phyloP scores from a whole-genome alignment of 2,797 vertebrate genomes.

The Chelmon rostratus region DNA sequence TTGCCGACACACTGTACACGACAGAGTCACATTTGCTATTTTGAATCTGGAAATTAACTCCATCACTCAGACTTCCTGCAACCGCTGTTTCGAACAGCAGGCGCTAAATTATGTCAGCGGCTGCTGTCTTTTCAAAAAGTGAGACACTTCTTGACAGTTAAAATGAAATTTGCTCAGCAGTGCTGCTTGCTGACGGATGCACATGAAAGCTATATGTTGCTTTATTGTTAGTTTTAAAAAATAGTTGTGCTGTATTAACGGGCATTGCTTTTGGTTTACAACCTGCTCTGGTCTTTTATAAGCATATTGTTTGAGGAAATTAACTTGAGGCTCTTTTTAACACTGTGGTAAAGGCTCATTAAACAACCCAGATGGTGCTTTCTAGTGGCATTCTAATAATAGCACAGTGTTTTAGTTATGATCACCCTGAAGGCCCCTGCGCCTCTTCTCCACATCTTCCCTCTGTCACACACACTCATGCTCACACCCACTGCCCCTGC shows the following conservation, averaged over 20 bases:
- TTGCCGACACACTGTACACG: not conserved
- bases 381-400: constrained; percentile 82
- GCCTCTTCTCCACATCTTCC: constrained; percentile 63
- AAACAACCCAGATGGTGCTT: constrained; percentile 85
- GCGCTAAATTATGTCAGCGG: not conserved
- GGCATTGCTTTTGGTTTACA: constrained; percentile 65
- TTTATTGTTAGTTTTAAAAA: constrained; percentile 29
- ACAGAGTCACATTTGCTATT: not conserved
- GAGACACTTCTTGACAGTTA: not conserved
- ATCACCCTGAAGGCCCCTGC: constrained; percentile 73
- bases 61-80: not conserved
- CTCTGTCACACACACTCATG: constrained; percentile 59
- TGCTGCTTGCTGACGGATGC: not conserved
- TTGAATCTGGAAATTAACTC: not conserved
- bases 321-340: constrained; percentile 77
- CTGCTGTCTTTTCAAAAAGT: not conserved
- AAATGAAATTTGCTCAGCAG: not conserved
- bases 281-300: constrained; percentile 68
- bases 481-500: constrained; percentile 62
- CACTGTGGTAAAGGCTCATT: constrained; percentile 76
- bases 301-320: constrained; percentile 80
- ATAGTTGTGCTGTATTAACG: constrained; percentile 32
- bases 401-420: constrained; percentile 77
- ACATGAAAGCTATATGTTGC: not conserved
- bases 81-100: not conserved